Percentiles rank a stretch among this genome's conserved stretches.
Conservation (phyloP, 2,113 vertebrate genomes). For the Halichoeres trimaculatus region DNA sequence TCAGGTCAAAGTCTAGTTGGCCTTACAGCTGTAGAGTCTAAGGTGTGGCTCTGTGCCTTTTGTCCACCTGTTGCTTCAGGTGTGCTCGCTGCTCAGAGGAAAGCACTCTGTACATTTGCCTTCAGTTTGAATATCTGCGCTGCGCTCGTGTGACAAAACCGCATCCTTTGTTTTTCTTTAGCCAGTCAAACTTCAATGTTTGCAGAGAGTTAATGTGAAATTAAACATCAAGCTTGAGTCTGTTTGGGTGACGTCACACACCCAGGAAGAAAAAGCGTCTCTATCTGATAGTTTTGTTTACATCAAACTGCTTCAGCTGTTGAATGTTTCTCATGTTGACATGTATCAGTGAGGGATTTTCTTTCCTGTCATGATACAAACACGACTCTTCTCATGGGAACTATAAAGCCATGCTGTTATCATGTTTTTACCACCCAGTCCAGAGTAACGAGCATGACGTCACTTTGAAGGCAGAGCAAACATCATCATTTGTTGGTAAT, state of each 20-base stretch:
- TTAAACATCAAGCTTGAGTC: slow-evolving; percentile 27
- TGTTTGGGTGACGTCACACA: slow-evolving; percentile 16
- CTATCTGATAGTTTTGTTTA: too few species aligned
- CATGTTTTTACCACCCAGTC: background rate
- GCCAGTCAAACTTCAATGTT: background rate
- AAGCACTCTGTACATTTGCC: slow-evolving; percentile 66
- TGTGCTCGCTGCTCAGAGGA: slow-evolving; percentile 16
- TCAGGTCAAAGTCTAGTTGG: slow-evolving; percentile 73
- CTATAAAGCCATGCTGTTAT: background rate
- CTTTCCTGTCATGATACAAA: background rate
- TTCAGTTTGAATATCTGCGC: slow-evolving; percentile 75
- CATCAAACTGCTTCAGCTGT: background rate
- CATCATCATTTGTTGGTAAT: too few species aligned
- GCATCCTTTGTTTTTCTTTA: slow-evolving; percentile 6
- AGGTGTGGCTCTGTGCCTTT: slow-evolving; percentile 59
- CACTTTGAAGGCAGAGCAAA: background rate
- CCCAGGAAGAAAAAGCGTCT: background rate
- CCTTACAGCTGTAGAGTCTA: background rate
- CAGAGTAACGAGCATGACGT: background rate
- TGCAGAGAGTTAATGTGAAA: slow-evolving; percentile 39
- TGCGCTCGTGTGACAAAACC: background rate
- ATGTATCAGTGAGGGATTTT: background rate
- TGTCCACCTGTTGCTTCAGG: slow-evolving; percentile 21
- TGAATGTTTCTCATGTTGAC: background rate
- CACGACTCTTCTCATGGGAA: background rate